Evolutionary conservation across 92 coral and sea anemone species (phyloP).

Genomic region (Umimayanthus kanabou): DNA sequence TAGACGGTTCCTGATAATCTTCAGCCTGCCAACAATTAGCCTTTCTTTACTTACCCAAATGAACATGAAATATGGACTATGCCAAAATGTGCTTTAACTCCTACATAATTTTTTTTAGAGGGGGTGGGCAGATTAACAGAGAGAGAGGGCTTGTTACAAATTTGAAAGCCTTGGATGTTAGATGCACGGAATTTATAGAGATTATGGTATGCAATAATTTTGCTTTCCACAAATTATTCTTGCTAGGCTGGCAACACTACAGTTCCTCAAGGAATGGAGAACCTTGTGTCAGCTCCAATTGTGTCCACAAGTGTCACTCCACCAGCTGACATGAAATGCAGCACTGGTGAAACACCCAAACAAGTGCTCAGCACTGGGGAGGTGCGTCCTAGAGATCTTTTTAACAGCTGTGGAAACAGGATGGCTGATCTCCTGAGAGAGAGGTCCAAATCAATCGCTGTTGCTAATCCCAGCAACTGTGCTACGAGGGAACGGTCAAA

Average conservation of each 20-base stretch:
- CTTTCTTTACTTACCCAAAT: no score
- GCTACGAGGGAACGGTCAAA: conserved; percentile 80
- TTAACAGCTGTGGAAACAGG: conserved; percentile 42
- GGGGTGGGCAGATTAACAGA: no score
- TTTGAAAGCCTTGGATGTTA: neutral
- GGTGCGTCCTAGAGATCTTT: conserved; percentile 80
- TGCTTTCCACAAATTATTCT: neutral
- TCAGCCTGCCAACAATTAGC: no score
- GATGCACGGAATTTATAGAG: neutral
- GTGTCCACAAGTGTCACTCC: conserved; percentile 58
- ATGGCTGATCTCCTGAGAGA: conserved; percentile 36
- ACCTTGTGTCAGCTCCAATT: conserved; percentile 83
- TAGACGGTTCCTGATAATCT: no score
- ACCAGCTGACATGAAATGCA: conserved; percentile 7
- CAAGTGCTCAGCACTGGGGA: conserved; percentile 35
- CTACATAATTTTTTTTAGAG: no score
- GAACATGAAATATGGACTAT: no score
- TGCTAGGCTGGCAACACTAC: neutral
- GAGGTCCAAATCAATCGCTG: conserved; percentile 59
- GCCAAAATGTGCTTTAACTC: no score
- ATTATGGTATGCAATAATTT: conserved; percentile 2
- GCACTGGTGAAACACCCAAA: conserved; percentile 40
- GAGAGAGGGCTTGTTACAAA: no score
- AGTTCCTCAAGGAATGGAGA: conserved; percentile 70
- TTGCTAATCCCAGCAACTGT: conserved; percentile 58